Conservation (phyloP, 2,888 invertebrate species). For the Acrocyrtus sp. region DNA sequence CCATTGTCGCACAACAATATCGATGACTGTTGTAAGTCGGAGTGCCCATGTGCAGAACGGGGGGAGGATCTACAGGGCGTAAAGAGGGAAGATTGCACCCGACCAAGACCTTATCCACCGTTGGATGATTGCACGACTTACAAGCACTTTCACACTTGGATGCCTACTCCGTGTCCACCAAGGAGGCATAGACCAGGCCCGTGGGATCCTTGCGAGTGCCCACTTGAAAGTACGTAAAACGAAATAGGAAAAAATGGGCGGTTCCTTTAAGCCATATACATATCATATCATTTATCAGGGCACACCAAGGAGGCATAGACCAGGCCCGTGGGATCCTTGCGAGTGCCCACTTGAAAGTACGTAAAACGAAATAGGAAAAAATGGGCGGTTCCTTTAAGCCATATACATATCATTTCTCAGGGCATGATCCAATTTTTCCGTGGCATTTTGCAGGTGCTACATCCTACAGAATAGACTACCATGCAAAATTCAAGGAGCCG, state of each 20-base stretch:
- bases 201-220: conserved; percentile 57
- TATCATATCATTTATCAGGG: conserved; percentile 5
- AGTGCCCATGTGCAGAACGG: conserved; percentile 48
- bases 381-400: too few relatives aligned
- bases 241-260: not conserved
- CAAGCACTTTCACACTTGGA: conserved; percentile 33
- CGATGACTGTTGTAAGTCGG: conserved; percentile 59
- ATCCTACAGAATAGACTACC: conserved; percentile 51
- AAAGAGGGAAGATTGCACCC: conserved; percentile 35
- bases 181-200: conserved; percentile 9
- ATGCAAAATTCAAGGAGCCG: conserved; percentile 53
- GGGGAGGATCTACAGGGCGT: conserved; percentile 43
- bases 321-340: conserved; percentile 49
- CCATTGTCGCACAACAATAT: conserved; percentile 46
- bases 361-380: too few relatives aligned
- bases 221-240: conserved; percentile 53
- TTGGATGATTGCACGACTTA: conserved; percentile 56
- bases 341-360: conserved; percentile 58
- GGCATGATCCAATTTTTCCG: not conserved
- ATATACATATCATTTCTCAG: too few relatives aligned
- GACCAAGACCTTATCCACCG: conserved; percentile 32
- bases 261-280: too few relatives aligned
- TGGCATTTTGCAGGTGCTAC: conserved; percentile 44
- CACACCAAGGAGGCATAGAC: conserved; percentile 19
- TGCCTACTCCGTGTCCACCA: conserved; percentile 41